phyloP scores from a whole-genome alignment of 2,888 invertebrate species.

The Drosophila barbarae region DNA sequence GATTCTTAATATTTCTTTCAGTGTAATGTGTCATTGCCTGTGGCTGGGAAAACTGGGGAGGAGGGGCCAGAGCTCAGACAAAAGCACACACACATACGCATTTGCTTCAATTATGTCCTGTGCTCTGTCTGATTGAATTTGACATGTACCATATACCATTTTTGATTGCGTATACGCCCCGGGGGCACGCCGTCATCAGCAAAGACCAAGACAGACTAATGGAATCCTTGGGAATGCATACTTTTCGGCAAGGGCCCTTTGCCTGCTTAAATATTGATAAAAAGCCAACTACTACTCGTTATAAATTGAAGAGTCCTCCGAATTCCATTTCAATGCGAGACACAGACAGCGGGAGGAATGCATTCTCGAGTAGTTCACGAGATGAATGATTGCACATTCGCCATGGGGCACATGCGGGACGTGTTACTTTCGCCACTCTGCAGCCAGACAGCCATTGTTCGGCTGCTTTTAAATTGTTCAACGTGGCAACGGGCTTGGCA shows the following conservation, averaged over 20 bases:
- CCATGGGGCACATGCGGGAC: constrained; percentile 60
- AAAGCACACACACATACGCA: constrained; percentile 39
- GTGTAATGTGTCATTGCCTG: constrained; percentile 38
- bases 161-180: constrained; percentile 68
- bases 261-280: constrained; percentile 64
- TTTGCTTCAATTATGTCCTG: constrained; percentile 67
- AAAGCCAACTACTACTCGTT: constrained; percentile 45
- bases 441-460: constrained; percentile 40
- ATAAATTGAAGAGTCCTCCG: constrained; percentile 40
- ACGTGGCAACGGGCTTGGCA: constrained; percentile 33
- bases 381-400: constrained; percentile 61
- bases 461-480: constrained; percentile 49
- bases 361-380: constrained; percentile 42
- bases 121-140: constrained; percentile 72
- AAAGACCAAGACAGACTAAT: constrained; percentile 19
- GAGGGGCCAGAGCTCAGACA: constrained; percentile 7
- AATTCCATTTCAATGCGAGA: constrained; percentile 55
- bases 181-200: constrained; percentile 48
- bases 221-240: constrained; percentile 33
- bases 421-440: constrained; percentile 65
- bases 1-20: neutral
- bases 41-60: constrained; percentile 20
- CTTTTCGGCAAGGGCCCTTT: constrained; percentile 33
- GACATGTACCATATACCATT: constrained; percentile 66
- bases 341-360: constrained; percentile 30